Percentiles rank a stretch among this genome's conserved stretches.
phyloP scores from a whole-genome alignment of 1,140 invertebrate genomes.

The Olivierus martensii region DNA sequence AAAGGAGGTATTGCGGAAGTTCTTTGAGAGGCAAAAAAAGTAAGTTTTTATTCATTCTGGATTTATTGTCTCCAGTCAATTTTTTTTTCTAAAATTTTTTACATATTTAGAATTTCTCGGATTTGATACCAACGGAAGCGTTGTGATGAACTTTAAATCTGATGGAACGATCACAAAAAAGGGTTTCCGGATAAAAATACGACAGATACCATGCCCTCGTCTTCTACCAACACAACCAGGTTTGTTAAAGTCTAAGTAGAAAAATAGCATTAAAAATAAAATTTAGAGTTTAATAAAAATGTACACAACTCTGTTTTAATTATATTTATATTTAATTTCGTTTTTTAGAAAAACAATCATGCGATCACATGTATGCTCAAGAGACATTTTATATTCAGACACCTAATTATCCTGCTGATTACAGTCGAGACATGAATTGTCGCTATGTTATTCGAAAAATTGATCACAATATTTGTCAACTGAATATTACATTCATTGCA shows the following conservation, averaged over 20 bases:
- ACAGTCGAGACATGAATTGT: slow-evolving; percentile 18
- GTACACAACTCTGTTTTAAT: too few species aligned
- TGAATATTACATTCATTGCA: slow-evolving; percentile 19
- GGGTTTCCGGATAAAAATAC: slow-evolving; percentile 20
- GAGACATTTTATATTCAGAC: slow-evolving; percentile 17
- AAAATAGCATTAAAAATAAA: too few species aligned
- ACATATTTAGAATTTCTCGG: not conserved
- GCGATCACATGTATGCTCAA: not conserved
- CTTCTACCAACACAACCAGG: too few species aligned
- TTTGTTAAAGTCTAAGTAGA: too few species aligned
- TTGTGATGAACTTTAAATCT: slow-evolving; percentile 20
- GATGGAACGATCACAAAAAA: slow-evolving; percentile 12
- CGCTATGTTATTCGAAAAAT: slow-evolving; percentile 14
- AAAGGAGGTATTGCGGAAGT: slow-evolving; percentile 17
- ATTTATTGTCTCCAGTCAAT: too few species aligned
- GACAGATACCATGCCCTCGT: slow-evolving; percentile 14
- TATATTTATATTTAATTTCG: too few species aligned
- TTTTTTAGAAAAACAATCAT: not conserved
- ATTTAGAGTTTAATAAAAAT: too few species aligned
- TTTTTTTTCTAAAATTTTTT: not conserved
- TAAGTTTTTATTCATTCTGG: not conserved
- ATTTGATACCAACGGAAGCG: not conserved
- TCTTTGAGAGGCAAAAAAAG: slow-evolving; percentile 5
- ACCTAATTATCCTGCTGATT: slow-evolving; percentile 19
- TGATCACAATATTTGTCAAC: slow-evolving; percentile 16